Base-by-base conservation (phyloP, 2,888 invertebrate species). In the Caenorhabditis sulstoni region DNA sequence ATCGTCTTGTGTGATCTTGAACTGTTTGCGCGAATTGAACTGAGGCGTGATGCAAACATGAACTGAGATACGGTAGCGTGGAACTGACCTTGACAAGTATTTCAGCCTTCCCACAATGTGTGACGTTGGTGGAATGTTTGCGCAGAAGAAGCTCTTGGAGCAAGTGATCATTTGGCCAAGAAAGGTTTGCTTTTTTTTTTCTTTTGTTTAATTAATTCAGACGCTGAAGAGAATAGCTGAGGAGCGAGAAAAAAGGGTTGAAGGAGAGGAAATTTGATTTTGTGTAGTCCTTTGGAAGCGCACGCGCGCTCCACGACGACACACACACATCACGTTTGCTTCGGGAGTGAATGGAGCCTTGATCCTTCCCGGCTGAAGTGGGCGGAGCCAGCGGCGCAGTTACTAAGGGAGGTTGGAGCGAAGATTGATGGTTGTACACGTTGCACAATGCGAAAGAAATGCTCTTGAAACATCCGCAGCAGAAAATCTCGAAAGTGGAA, bases 141-240 rank as follows among this genome's bases (percentile, higher is more conserved):
- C 64, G 14, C 85, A 86, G 23, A 89, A 89, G 52, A 73, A 80
- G 45, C 67, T 82, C 8, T 59, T 89, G 49, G 81, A 78, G 16
- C 86, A 88, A 59, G 85, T 89, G 8, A 82, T 89, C 37, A 57
- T 89, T 5, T 89, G 88, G 89, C 88, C 89, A 1, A 81, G 75
- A 57, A 87, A 87, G 79, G 87, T 86, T 12, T 14, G 65, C 41
- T 18, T n/a, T n/a, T 55, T 14, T 0, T 12, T 23, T 22, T 35
- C n/a, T 62, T n/a, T 23, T 22, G 18, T 59, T 37, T 39, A 52
- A 52, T 47, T 16, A 53, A 53, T 39, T 50, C 39, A n/a, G n/a
- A 12, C 4, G 9, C 23, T 57, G 39, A 41, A 22, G n/a, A 58
- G 44, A 35, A 53, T 5, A 16, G 16, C 37, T 12, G 16, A 37